These are phyloP conservation scores for Microchrysa polita DNA, from an alignment of 2,888 invertebrate species.

Conservation along the genomic window DNA sequence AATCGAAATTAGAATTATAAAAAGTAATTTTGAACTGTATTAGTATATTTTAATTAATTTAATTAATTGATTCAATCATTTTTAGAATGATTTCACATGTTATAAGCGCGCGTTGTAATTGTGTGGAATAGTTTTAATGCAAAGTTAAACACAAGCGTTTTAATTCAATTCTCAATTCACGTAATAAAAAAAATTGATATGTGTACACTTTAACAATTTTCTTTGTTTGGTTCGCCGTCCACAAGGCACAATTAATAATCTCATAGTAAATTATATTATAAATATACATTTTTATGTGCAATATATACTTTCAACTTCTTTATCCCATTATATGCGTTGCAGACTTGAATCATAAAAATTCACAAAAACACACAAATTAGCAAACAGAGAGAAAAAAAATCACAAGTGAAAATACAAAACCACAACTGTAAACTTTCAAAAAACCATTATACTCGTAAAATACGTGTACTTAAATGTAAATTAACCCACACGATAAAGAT, in stretches of 20 bases:
- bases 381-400: too few relatives aligned
- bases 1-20: conserved; percentile 4
- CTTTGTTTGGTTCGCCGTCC: too few relatives aligned
- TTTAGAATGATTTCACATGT: background rate
- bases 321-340: too few relatives aligned
- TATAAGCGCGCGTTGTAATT: conserved; percentile 2
- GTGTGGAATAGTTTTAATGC: conserved; percentile 1
- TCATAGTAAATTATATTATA: background rate
- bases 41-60: conserved; percentile 1
- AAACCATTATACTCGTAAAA: background rate
- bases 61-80: background rate
- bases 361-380: too few relatives aligned
- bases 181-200: background rate
- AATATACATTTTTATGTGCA: conserved; percentile 7
- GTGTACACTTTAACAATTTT: too few relatives aligned
- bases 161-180: conserved; percentile 3
- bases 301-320: background rate
- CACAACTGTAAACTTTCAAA: background rate
- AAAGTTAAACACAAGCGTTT: background rate
- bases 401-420: too few relatives aligned
- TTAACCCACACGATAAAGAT: background rate
- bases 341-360: too few relatives aligned
- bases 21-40: background rate
- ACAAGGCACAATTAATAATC: background rate
- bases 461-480: background rate